Base-by-base conservation (phyloP, 1,140 invertebrate species). In the Drosophila burlai region DNA sequence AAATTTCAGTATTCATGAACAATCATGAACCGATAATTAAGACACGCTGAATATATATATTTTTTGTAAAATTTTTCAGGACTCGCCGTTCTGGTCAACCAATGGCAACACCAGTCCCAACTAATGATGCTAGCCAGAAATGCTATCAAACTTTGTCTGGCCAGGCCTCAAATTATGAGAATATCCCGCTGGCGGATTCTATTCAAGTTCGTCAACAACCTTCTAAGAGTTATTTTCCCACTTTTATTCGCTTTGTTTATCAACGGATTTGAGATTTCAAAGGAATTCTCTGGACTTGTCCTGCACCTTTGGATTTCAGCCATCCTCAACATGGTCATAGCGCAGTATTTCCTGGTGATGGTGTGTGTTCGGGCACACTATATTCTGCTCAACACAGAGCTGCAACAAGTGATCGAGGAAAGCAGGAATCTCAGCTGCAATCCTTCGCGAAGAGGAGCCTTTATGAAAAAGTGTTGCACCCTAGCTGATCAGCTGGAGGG, bases 231-330 rank as follows among this genome's bases (percentile, higher is more conserved):
- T 24, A 0, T 40, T 40, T 24, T 11, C 0, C 18, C 15, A 38
- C 0, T 7, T 16, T 0, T 24, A 7, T 11, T 11, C 0, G 4
- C 1, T 4, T 24, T 24, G 0, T 1, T 3, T 1, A 2, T 1
- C 1, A 3, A n/a, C 15, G 2, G 4, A 6, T 5, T 3, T 16
- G 1, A 0, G 13, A 8, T 9, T 8, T 3, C 4, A 0, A 16
- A 10, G 4, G 8, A 0, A 4, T 36, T 36, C 18, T 3, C 8
- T 15, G 7, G 7, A 8, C 13, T 54, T 0, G 1, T 9, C 1
- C 9, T 40, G 9, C 21, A 40, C 0, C 2, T 57, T 3, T 57
- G 36, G 36, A 11, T 11, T 0, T n/a, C 21, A 16, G 15, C 9
- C 54, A 57, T 57, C 8, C 1, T 57, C 4, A 40, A 57, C n/a